These are phyloP conservation scores for Megathymus violae DNA, from an alignment of 1,140 invertebrate species.

Conservation along the genomic window DNA sequence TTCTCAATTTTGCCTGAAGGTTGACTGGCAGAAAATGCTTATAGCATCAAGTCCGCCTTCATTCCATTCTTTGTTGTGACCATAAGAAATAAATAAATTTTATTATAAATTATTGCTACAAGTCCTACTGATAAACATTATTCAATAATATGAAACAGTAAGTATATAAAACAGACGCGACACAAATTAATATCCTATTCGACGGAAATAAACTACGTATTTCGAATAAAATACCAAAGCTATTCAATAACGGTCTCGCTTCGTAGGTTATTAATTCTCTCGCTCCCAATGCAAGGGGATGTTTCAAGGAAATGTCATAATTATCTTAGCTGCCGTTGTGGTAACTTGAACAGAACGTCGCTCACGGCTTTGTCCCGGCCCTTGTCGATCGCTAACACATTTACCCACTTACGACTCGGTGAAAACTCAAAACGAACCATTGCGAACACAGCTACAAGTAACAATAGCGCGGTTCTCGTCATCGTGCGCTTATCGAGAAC, in stretches of 20 bases:
- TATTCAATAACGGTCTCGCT: conserved; percentile 13
- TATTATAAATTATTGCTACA: too few relatives aligned
- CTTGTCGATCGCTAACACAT: conserved; percentile 82
- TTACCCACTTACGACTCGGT: conserved; percentile 76
- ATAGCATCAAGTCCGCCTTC: too few relatives aligned
- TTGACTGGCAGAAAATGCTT: too few relatives aligned
- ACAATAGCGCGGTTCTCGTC: conserved; percentile 48
- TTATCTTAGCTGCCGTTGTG: conserved; percentile 68
- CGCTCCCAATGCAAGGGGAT: conserved; percentile 31
- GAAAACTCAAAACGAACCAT: conserved; percentile 81
- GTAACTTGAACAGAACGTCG: conserved; percentile 52
- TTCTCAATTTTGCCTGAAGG: too few relatives aligned
- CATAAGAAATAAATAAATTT: too few relatives aligned
- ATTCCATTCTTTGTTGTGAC: too few relatives aligned
- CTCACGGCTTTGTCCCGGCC: conserved; percentile 64
- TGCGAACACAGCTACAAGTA: conserved; percentile 53
- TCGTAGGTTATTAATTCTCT: conserved; percentile 17
- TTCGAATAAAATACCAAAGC: not conserved
- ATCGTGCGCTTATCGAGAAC: conserved; percentile 68
- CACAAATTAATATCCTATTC: not conserved
- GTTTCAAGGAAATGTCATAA: conserved; percentile 64
- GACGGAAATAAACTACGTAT: conserved; percentile 1
- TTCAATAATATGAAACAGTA: not conserved
- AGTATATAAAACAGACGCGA: not conserved
- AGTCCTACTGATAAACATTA: too few relatives aligned